Percentiles rank a stretch among this genome's conserved stretches.
Conservation (phyloP, 2,113 vertebrate genomes). For the Centropristis striata region DNA sequence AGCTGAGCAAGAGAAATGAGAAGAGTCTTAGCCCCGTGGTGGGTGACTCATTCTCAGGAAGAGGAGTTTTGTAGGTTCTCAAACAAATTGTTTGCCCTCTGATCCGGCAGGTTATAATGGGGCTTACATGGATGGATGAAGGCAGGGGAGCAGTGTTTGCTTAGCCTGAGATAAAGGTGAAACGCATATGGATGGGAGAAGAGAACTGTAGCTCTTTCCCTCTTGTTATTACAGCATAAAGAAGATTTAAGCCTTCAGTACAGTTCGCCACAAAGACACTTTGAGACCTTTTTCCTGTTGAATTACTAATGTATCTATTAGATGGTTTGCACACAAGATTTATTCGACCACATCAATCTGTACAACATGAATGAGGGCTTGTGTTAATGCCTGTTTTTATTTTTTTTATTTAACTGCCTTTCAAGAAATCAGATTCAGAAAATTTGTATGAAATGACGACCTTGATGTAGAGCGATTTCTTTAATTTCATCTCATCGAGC, state of each 20-base stretch:
- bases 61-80: constrained; percentile 24
- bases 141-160: constrained; percentile 31
- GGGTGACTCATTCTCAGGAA: constrained; percentile 13
- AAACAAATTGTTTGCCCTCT: constrained; percentile 39
- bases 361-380: not conserved
- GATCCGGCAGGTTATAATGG: constrained; percentile 3
- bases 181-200: constrained; percentile 6
- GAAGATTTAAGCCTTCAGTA: not conserved
- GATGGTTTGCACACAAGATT: not conserved
- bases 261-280: not conserved
- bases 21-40: not conserved
- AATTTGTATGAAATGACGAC: not conserved
- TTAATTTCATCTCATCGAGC: not conserved
- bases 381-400: no score
- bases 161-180: constrained; percentile 25
- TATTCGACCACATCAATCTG: not conserved
- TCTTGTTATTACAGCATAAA: not conserved
- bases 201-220: not conserved
- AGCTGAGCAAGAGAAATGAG: constrained; percentile 13
- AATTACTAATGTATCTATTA: not conserved
- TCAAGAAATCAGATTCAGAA: not conserved
- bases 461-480: not conserved
- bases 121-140: constrained; percentile 36
- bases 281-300: not conserved
- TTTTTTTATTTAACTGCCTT: not conserved